Conservation (phyloP, 1,140 invertebrate genomes). For the Campodea augens region DNA sequence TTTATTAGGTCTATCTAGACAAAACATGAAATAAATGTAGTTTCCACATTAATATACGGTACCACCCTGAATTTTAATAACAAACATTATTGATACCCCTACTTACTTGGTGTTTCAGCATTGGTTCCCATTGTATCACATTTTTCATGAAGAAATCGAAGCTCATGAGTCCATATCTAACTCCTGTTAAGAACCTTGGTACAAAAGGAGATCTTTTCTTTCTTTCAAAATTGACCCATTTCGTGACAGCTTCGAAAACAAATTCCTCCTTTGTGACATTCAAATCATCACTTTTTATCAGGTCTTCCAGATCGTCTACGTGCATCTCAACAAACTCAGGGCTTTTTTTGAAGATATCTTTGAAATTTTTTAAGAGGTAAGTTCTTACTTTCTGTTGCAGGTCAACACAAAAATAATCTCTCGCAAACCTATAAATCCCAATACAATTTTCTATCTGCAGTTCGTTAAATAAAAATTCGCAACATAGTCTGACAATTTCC, state of each 20-base stretch:
- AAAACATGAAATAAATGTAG: slow-evolving; percentile 1
- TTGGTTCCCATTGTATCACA: slow-evolving; percentile 24
- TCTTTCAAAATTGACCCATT: slow-evolving; percentile 35
- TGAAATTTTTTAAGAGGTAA: slow-evolving; percentile 23
- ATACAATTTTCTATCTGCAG: slow-evolving; percentile 39
- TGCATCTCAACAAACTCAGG: slow-evolving; percentile 31
- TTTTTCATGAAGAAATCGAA: slow-evolving; percentile 39
- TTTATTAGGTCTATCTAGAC: neutral
- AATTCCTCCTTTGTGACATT: slow-evolving; percentile 47
- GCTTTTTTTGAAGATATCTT: slow-evolving; percentile 17
- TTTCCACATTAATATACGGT: neutral
- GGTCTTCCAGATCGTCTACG: slow-evolving; percentile 31
- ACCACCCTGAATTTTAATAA: slow-evolving; percentile 21
- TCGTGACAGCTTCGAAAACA: slow-evolving; percentile 42
- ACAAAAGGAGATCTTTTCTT: slow-evolving; percentile 30
- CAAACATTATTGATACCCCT: slow-evolving; percentile 31
- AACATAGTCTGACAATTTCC: slow-evolving; percentile 40
- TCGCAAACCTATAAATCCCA: slow-evolving; percentile 45
- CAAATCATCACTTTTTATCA: slow-evolving; percentile 40
- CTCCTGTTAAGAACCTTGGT: slow-evolving; percentile 34
- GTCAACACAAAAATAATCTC: slow-evolving; percentile 40
- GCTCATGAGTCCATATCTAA: slow-evolving; percentile 43
- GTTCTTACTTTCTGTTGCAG: slow-evolving; percentile 29
- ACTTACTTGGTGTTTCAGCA: slow-evolving; percentile 7
- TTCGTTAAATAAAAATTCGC: slow-evolving; percentile 30